Evolutionary conservation across 2,113 vertebrate genomes (phyloP).

Genomic region (Rhodinocichla rosea): DNA sequence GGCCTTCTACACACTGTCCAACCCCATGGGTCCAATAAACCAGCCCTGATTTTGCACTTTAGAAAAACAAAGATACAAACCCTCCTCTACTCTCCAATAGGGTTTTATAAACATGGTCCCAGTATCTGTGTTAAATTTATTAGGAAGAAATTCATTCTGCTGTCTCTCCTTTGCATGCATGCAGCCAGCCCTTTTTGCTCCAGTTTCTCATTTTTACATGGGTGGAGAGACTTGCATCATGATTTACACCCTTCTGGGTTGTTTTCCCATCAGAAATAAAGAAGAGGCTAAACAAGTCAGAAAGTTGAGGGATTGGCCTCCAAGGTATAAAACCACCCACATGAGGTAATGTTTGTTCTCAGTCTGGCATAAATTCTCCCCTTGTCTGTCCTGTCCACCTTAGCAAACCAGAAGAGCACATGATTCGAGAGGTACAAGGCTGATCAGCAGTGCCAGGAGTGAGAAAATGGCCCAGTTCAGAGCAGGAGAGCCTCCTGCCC

Average conservation of each 20-base stretch:
- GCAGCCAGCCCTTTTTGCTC: not conserved
- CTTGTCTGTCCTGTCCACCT: not conserved
- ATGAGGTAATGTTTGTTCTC: slow-evolving; percentile 54
- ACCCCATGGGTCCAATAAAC: slow-evolving; percentile 56
- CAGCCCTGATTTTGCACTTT: slow-evolving; percentile 51
- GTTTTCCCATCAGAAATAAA: slow-evolving; percentile 62
- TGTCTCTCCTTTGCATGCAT: not conserved
- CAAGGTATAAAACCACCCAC: slow-evolving; percentile 59
- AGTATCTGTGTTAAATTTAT: slow-evolving; percentile 56
- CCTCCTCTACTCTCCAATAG: slow-evolving; percentile 16
- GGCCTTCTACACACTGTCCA: slow-evolving; percentile 45
- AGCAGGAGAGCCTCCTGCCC: not conserved
- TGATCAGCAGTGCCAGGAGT: not conserved
- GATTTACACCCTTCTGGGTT: slow-evolving; percentile 52
- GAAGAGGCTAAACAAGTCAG: slow-evolving; percentile 25
- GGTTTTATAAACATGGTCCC: slow-evolving; percentile 62
- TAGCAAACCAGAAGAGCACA: not conserved
- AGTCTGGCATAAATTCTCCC: slow-evolving; percentile 48
- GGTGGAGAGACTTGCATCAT: not conserved
- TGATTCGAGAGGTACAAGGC: not conserved
- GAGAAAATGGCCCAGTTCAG: not conserved
- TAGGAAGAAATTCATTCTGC: slow-evolving; percentile 44
- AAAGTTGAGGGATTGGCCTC: slow-evolving; percentile 45
- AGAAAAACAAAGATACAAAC: slow-evolving; percentile 52
- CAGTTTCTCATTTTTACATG: slow-evolving; percentile 5